phyloP scores from a whole-genome alignment of 2,888 invertebrate genomes.

The Ichneumoninae sp. region DNA sequence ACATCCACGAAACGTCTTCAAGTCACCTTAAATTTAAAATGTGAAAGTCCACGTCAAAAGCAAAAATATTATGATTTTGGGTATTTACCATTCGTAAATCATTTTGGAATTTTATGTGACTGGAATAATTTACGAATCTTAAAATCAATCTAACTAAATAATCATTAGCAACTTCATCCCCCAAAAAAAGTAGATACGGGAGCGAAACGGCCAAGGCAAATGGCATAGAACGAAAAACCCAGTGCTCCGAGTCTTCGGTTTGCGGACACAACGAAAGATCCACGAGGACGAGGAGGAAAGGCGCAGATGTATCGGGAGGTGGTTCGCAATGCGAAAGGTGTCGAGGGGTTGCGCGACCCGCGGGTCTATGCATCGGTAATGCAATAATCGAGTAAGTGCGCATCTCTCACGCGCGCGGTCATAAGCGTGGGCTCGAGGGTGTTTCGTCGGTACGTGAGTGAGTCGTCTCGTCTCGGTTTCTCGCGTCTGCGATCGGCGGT shows the following conservation, averaged over 20 bases:
- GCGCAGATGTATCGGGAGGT: constrained; percentile 4
- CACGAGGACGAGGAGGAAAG: constrained; percentile 19
- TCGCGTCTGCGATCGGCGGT: constrained; percentile 63
- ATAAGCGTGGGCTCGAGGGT: constrained; percentile 47
- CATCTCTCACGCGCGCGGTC: constrained; percentile 2
- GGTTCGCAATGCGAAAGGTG: constrained; percentile 39
- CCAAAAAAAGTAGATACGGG: neutral
- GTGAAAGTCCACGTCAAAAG: neutral
- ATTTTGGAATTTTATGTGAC: neutral
- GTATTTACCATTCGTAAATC: neutral
- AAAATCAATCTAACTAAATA: neutral
- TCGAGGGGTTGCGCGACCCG: constrained; percentile 57
- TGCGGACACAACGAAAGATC: constrained; percentile 3
- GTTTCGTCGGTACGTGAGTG: constrained; percentile 67
- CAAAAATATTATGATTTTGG: no score
- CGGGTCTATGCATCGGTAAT: constrained; percentile 79
- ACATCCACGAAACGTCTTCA: neutral
- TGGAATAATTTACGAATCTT: neutral
- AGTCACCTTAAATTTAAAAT: no score
- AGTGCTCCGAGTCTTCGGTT: neutral
- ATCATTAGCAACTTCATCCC: neutral
- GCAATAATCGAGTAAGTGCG: constrained; percentile 77
- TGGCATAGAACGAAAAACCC: constrained; percentile 3
- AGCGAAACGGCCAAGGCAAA: constrained; percentile 26
- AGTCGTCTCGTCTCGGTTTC: constrained; percentile 75